Evolutionary conservation across 1,140 invertebrate species (phyloP), one percentile per base, ranked within the genome.

Genomic region (Zaprionus nigranus): DNA sequence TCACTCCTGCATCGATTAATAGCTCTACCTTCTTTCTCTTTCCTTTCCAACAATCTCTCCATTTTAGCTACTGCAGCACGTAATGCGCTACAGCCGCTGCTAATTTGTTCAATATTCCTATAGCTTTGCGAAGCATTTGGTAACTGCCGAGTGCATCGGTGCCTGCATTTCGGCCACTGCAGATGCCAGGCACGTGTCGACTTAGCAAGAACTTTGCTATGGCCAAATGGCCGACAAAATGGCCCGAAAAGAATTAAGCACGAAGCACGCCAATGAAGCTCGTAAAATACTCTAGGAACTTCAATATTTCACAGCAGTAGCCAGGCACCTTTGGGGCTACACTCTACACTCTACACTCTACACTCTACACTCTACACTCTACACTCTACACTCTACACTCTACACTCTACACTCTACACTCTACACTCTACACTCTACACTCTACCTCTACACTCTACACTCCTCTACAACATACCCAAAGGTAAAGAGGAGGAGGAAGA

Each of bases 31-130:
- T 26, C 36, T 28, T 38, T 51, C n/a, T 26, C 20, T 30, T 34
- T 13, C 40, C 0, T 7, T n/a, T 5, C 15, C 1, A 17, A 3
- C 40, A 13, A 3, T 2, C 5, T 40, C 38, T n/a, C 53, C 34
- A 43, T 12, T 49, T 58, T 1, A 5, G 51, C 15, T 30, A 26
- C 58, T 43, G 53, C 43, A 38, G 67, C 70, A 63, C 68, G 63
- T 67, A 68, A 64, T 75, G 70, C 40, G 20, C 22, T n/a, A 12
- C 40, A 64, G 72, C 62, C 56, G 61, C 75, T 65, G 60, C 56
- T 68, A 75, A 75, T 72, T 76, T 76, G 61, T 22, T 67, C 67
- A 78, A 70, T 75, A 75, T 75, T 60, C 73, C 63, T 67, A 71
- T 71, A 56, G 67, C 73, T 71, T 49, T 63, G 28, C 36, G 38